These are phyloP conservation scores for Troides aeacus DNA, from an alignment of 2,888 invertebrate species.

Conservation along the genomic window DNA sequence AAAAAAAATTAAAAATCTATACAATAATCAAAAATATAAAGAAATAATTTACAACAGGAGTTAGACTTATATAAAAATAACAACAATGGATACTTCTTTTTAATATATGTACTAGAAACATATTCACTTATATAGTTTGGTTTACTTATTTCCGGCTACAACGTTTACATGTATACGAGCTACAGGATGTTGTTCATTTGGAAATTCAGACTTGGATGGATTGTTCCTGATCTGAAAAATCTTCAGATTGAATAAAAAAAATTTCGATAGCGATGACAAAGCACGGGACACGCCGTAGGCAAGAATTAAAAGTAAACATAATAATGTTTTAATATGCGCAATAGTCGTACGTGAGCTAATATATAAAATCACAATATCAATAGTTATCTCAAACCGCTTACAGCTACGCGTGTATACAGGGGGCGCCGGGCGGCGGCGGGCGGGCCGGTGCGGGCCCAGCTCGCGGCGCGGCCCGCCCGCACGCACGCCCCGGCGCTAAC, in stretches of 20 bases:
- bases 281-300: neutral
- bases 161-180: constrained; percentile 8
- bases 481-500: neutral
- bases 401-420: constrained; percentile 13
- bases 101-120: constrained; percentile 22
- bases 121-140: constrained; percentile 4
- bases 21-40: constrained; percentile 38
- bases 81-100: constrained; percentile 38
- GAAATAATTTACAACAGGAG: constrained; percentile 51
- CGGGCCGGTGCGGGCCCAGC: neutral
- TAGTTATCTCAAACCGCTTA: constrained; percentile 17
- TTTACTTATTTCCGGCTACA: constrained; percentile 9
- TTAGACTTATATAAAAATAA: constrained; percentile 42
- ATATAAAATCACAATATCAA: constrained; percentile 26
- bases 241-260: too few relatives aligned
- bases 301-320: neutral
- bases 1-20: constrained; percentile 43
- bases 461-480: neutral
- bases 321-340: constrained; percentile 3
- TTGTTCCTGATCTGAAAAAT: too few relatives aligned
- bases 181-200: neutral
- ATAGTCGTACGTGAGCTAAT: constrained; percentile 3
- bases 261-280: too few relatives aligned
- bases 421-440: constrained; percentile 3
- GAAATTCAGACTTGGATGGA: neutral